Base-by-base conservation (phyloP, 92 coral and sea anemone genomes). In the Micromussa lordhowensis region DNA sequence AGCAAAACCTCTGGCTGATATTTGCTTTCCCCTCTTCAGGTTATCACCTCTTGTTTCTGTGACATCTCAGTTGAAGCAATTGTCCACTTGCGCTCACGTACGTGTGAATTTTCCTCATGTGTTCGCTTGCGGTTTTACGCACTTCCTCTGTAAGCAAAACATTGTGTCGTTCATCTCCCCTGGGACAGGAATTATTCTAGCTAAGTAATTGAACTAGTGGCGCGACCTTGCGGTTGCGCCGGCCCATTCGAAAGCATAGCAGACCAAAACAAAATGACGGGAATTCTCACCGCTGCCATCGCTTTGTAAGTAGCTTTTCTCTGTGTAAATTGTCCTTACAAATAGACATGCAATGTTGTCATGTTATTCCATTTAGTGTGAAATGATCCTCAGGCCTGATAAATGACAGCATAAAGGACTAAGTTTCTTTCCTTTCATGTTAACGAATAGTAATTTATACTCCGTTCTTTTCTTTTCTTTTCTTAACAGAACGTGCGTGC, bases 241-340 rank as follows among this genome's bases (percentile, higher is more conserved):
- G 48, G 44, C 55, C n/a, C 63, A 44, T 18, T 17, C 29, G 57
- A 32, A 48, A 49, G 66, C 17, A 57, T 18, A 36, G 22, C 69
- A 73, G 48, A 28, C 36, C 73, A 26, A 70, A 82, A 74, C 64
- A 72, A 44, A 73, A 72, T 84, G 88, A 49, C 6, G 53, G 36
- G 80, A 38, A 73, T 73, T 74, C 88, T 57, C 21, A n/a, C 29
- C 54, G 81, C 57, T 58, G 38, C 54, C 73, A 35, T 84, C 36
- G 40, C 57, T 34, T 57, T 84, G 88, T 84, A 84, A 84, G 88
- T 58, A 75, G 54, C 74, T 73, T 57, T 21, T 84, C 78, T 15
- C 34, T 54, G 14, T 54, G 70, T 36, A 73, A 54, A 36, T 57
- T 34, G 40, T 55, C 81, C 77, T 74, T n/a, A 57, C 55, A 72